Evolutionary conservation across 2,797 vertebrate species (phyloP).

Genomic region (Buphagus erythrorhynchus): DNA sequence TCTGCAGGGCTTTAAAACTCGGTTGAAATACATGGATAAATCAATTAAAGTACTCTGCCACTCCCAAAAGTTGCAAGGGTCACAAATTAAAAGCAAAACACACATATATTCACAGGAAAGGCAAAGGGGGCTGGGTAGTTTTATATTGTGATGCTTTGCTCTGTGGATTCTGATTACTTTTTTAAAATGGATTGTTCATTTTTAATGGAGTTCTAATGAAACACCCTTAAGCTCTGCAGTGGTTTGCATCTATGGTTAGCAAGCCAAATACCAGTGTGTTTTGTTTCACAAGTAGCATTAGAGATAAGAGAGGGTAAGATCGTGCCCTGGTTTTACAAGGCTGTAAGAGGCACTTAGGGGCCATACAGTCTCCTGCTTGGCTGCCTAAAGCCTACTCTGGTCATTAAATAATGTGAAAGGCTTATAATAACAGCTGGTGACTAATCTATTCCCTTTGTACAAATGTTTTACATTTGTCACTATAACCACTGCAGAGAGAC

Average conservation of each 20-base stretch:
- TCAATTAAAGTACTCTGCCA: background rate
- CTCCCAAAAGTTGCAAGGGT: background rate
- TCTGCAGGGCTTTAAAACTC: background rate
- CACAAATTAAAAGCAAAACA: background rate
- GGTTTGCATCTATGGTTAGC: background rate
- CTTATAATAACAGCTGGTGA: constrained; percentile 55
- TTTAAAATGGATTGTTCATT: constrained; percentile 2
- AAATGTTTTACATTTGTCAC: constrained; percentile 54
- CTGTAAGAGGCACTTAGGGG: constrained; percentile 49
- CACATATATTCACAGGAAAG: background rate
- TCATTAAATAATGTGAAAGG: constrained; percentile 49
- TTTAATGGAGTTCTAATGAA: constrained; percentile 62
- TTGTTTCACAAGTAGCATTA: constrained; percentile 23
- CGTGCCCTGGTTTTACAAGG: constrained; percentile 47
- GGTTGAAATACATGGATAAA: background rate
- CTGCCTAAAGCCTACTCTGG: constrained; percentile 27
- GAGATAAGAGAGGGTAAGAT: constrained; percentile 45
- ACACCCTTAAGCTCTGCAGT: constrained; percentile 28
- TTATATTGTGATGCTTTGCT: constrained; percentile 48
- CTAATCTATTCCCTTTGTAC: constrained; percentile 38
- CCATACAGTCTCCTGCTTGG: constrained; percentile 27
- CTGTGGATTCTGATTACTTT: constrained; percentile 20
- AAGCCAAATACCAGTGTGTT: background rate
- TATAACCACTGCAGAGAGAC: background rate
- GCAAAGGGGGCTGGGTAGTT: constrained; percentile 25